Conservation (phyloP, 2,113 vertebrate species). For the Platycercus adscitus region DNA sequence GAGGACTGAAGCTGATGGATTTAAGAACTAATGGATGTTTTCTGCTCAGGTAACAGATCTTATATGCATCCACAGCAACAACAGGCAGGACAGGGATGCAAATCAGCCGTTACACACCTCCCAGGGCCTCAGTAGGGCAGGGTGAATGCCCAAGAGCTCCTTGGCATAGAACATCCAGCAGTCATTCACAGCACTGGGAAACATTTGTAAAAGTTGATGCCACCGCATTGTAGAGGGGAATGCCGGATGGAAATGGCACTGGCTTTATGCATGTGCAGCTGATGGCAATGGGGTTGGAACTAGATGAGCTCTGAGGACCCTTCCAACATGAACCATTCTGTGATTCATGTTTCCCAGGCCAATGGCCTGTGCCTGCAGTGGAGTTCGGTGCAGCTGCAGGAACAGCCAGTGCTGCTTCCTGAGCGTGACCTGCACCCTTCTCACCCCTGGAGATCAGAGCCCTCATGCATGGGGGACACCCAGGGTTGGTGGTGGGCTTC, state of each 20-base stretch:
- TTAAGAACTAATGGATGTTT: background rate
- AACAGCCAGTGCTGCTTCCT: background rate
- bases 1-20: background rate
- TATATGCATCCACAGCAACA: background rate
- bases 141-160: background rate
- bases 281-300: background rate
- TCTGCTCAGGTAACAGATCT: background rate
- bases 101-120: background rate
- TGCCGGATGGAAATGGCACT: background rate
- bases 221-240: rapidly evolving
- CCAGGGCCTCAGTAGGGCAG: rapidly evolving
- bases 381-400: background rate
- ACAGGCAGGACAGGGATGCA: background rate
- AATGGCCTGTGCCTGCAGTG: background rate
- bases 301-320: background rate
- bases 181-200: background rate
- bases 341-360: background rate
- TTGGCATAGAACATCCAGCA: background rate
- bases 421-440: background rate
- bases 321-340: background rate
- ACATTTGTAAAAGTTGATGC: background rate
- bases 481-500: background rate
- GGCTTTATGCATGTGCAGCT: background rate
- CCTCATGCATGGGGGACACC: rapidly evolving
- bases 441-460: background rate